Conservation (phyloP, 2,888 invertebrate species). For the Anoplius nigerrimus region DNA sequence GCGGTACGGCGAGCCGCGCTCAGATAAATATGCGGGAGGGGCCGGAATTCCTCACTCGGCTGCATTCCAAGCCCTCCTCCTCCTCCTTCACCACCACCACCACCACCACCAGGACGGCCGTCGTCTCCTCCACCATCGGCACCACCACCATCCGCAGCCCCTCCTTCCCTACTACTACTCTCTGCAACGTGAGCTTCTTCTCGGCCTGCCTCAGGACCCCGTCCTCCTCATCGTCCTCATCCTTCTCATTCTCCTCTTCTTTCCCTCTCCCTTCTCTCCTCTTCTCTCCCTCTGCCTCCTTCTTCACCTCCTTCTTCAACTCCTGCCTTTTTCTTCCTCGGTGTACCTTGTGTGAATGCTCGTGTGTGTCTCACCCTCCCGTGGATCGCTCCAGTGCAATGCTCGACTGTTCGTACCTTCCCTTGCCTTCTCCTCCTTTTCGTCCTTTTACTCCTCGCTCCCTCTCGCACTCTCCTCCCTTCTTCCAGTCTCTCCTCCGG, state of each 20-base stretch:
- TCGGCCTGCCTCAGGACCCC: slow-evolving; percentile 23
- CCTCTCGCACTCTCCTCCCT: slow-evolving; percentile 18
- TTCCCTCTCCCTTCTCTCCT: slow-evolving; percentile 25
- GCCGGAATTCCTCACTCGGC: slow-evolving; percentile 75
- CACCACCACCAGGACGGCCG: slow-evolving; percentile 60
- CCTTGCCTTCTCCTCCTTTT: slow-evolving; percentile 25
- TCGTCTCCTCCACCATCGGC: slow-evolving; percentile 36
- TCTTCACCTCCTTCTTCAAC: background rate
- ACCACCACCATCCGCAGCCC: slow-evolving; percentile 29
- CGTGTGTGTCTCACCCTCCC: slow-evolving; percentile 26
- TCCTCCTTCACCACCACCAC: slow-evolving; percentile 70
- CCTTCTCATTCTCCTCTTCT: slow-evolving; percentile 21
- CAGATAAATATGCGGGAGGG: slow-evolving; percentile 75
- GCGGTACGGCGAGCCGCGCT: slow-evolving; percentile 65
- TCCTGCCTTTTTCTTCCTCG: slow-evolving; percentile 21
- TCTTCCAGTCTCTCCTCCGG: slow-evolving; percentile 28
- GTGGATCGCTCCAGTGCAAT: slow-evolving; percentile 39
- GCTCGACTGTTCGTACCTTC: slow-evolving; percentile 42
- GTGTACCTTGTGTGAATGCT: slow-evolving; percentile 18
- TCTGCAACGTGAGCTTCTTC: slow-evolving; percentile 37
- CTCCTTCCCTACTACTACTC: slow-evolving; percentile 34
- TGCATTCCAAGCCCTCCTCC: slow-evolving; percentile 72
- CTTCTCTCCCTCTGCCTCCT: slow-evolving; percentile 4
- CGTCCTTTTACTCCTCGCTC: slow-evolving; percentile 22
- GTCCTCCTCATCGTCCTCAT: slow-evolving; percentile 20